These are phyloP conservation scores for Ia io DNA, from an alignment of 2,113 vertebrate genomes.

Conservation along the genomic window DNA sequence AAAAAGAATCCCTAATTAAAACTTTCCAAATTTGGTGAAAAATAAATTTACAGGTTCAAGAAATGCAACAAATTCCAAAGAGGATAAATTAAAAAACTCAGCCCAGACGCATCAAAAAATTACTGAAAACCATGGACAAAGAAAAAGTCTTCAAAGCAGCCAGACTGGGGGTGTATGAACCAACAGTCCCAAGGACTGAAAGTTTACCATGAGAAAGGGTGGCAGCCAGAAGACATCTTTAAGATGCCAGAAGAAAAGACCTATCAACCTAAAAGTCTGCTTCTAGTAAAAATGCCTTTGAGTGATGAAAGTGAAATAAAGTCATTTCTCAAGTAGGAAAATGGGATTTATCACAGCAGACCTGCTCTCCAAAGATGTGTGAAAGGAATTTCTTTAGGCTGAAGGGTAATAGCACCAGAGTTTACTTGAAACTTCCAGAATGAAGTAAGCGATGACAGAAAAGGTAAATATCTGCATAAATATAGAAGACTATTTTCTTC, in stretches of 20 bases:
- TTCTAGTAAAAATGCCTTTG: neutral
- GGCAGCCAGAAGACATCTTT: neutral
- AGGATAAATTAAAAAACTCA: neutral
- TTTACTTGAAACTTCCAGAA: neutral
- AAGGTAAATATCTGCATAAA: neutral
- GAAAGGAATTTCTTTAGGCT: neutral
- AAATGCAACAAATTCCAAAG: neutral
- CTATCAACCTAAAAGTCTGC: neutral
- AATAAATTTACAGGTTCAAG: neutral
- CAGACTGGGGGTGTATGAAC: rapidly evolving
- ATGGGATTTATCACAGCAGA: neutral
- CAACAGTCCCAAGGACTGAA: neutral
- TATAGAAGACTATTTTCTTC: neutral
- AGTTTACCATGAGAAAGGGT: neutral
- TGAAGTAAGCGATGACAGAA: neutral
- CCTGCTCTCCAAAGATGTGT: neutral
- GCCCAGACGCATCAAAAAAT: neutral
- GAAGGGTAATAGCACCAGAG: neutral
- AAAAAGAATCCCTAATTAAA: neutral
- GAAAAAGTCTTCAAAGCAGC: neutral
- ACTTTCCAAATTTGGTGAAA: neutral
- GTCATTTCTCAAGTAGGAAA: neutral
- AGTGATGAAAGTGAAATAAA: neutral
- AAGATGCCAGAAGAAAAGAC: neutral
- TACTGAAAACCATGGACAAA: neutral